Base-by-base conservation (phyloP, 2,797 vertebrate genomes). In the Coranthus polyacanthus region DNA sequence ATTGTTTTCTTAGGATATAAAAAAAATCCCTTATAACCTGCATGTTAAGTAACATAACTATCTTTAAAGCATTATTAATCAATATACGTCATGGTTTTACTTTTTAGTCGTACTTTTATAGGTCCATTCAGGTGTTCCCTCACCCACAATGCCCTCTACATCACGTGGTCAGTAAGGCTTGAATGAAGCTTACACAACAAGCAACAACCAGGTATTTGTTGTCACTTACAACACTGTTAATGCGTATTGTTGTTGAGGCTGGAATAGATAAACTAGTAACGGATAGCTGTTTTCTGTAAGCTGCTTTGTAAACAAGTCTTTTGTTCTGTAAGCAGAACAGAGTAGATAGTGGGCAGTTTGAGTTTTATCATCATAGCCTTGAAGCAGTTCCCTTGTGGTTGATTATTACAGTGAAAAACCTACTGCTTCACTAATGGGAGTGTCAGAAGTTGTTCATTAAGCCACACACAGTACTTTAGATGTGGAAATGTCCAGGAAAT, bases 371-470 rank as follows among this genome's bases (percentile, higher is more conserved):
- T 56, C 50, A 11, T 42, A 38, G 56, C 34, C 3, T 68, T 53
- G 36, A 53, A 43, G 29, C 15, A 2, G 1, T 53, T 34, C 0
- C 0, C 22, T 21, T 29, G 53, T 74, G 75, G 86, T 87, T 87
- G 79, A 83, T 91, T 21, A 89, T 88, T 90, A 81, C 68, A 55
- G 7, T 15, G 29, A 12, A 65, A 52, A 41, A 38, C 12, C 41
- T 42, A 34, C 24, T 39, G 59, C 29, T 43, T 77, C 67, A 79
- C 78, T 63, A 36, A 54, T 32, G 57, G 81, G 81, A 65, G 82
- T 51, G 75, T 49, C 55, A n/a, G 2, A 57, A 67, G 88, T 89
- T 88, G 76, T 66, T 89, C 21, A 87, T 89, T 85, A 84, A 86
- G 26, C 72, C 44, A 44, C 6, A 44, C 6, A 0, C 2, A 1